Evolutionary conservation across 2,797 vertebrate genomes (phyloP), one percentile per base, ranked within the genome.

Genomic region (Poecilia velifera): DNA sequence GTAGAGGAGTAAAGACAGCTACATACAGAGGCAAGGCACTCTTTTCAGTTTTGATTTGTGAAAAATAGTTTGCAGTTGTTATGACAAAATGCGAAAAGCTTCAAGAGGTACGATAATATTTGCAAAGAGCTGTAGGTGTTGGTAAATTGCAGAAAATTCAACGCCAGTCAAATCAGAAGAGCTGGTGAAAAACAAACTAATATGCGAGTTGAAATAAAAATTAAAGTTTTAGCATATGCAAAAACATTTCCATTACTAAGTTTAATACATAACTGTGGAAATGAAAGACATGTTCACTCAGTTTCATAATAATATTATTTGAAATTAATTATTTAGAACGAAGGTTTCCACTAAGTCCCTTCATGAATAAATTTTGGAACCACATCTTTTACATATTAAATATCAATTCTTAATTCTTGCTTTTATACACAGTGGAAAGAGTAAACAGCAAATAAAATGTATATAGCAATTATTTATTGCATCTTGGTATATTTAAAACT

Each of bases 401-500:
- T 10, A 28, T 41, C 9, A 16, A n/a, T 74, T 74, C 13, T 55
- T 74, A 53, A 74, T 36, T 34, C 14, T 55, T 41, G 34, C 55
- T 71, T 57, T 71, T 39, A 71, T 18, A 46, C 0, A 28, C 20
- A 36, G 28, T 36, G 43, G 31, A 73, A 2, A 14, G 13, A 25
- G 5, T 80, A 74, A 74, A 49, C 7, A 3, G 43, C 14, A 72
- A 72, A 22, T 66, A 22, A 14, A 64, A 76, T 74, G n/a, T 55
- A 12, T 12, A 53, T 6, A 55, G 51, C 2, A 70, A 14, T 46
- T 72, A 41, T 72, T 79, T 79, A 36, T 25, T 45, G 70, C 12
- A 77, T 62, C 18, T 76, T 84, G 64, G 80, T 82, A 85, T 57
- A 87, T 88, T 76, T 77, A 80, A 3, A 73, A 73, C 47, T 76